These are phyloP conservation scores for Brachionus sp. DNA, from an alignment of 1,140 invertebrate genomes.

Conservation along the genomic window DNA sequence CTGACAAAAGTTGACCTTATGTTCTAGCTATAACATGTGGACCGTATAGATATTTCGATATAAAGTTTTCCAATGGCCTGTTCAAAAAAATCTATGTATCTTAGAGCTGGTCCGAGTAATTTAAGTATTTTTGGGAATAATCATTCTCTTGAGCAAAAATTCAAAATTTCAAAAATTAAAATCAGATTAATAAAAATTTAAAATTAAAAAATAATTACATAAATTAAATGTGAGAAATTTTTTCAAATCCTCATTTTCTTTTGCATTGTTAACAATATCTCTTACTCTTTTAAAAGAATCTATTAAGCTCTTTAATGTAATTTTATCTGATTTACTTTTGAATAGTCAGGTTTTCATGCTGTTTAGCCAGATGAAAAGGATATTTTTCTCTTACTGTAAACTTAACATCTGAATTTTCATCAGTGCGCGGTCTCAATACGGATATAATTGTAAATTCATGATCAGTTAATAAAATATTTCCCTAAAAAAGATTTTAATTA, in stretches of 20 bases:
- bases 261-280: constrained; percentile 67
- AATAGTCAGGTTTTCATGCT: constrained; percentile 60
- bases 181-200: background rate
- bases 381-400: constrained; percentile 88
- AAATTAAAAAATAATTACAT: constrained; percentile 60
- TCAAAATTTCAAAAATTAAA: background rate
- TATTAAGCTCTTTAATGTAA: background rate
- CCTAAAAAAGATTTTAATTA: constrained; percentile 57
- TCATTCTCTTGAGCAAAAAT: too few relatives aligned
- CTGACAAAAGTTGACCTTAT: too few relatives aligned
- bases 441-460: constrained; percentile 84
- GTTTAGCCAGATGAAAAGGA: constrained; percentile 72
- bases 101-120: too few relatives aligned
- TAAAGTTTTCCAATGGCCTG: too few relatives aligned
- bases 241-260: constrained; percentile 74
- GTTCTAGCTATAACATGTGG: too few relatives aligned
- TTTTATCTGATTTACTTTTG: constrained; percentile 52
- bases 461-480: constrained; percentile 93
- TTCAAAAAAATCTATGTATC: too few relatives aligned
- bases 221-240: constrained; percentile 78
- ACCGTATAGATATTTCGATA: too few relatives aligned
- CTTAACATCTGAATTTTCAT: constrained; percentile 79
- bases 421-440: constrained; percentile 84
- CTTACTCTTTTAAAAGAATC: constrained; percentile 55
- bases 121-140: too few relatives aligned